A percentile compares a stretch with the other conserved stretches of the same genome.
Conservation (phyloP, 2,888 invertebrate species). For the Protodeltote pygarga region DNA sequence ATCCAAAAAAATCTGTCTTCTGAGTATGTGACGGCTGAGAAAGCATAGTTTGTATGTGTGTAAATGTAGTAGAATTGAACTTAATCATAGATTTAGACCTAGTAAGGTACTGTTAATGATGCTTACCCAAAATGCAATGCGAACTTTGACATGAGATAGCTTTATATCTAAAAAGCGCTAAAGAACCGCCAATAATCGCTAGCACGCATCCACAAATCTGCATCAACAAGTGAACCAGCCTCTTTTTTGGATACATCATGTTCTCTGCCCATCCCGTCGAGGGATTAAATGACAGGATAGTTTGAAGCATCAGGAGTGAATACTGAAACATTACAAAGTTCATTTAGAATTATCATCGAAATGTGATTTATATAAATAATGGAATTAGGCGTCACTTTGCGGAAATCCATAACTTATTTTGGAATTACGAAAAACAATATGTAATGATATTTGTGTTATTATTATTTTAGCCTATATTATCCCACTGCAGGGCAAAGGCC, state of each 20-base stretch:
- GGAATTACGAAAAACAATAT: no score
- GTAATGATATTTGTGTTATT: no score
- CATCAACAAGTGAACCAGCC: slow-evolving; percentile 57
- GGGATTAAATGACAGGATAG: slow-evolving; percentile 60
- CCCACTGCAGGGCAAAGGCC: no score
- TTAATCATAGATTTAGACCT: no score
- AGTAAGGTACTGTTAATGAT: not conserved
- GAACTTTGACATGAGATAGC: slow-evolving; percentile 27
- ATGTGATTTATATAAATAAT: no score
- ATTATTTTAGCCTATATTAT: no score
- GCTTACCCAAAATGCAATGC: slow-evolving; percentile 65
- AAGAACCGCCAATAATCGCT: slow-evolving; percentile 60
- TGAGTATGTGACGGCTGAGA: no score
- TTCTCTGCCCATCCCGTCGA: slow-evolving; percentile 60
- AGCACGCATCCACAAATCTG: slow-evolving; percentile 65
- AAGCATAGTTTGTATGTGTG: no score
- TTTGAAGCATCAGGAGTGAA: slow-evolving; percentile 67
- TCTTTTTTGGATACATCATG: slow-evolving; percentile 59
- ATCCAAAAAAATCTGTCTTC: not conserved
- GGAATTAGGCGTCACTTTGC: no score
- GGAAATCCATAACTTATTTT: no score
- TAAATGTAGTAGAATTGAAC: not conserved
- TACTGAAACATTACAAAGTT: no score
- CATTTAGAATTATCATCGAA: no score
- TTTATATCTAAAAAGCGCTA: slow-evolving; percentile 27